These are phyloP conservation scores for Phorcus lineatus DNA, from an alignment of 2,888 invertebrate genomes.

Conservation along the genomic window DNA sequence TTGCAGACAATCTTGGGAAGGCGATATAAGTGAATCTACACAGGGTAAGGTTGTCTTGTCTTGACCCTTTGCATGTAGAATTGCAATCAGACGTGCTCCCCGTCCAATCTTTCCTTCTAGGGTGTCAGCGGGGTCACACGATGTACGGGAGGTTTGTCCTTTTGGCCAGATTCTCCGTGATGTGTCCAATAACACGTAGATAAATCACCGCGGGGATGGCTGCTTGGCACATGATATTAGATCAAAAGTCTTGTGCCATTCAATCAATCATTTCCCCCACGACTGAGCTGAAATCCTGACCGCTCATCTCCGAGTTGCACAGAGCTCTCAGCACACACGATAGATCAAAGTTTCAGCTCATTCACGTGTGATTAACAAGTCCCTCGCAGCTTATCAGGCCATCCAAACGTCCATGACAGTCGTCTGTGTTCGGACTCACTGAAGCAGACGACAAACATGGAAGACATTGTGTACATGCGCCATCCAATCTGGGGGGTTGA, in stretches of 20 bases:
- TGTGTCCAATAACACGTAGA: constrained; percentile 12
- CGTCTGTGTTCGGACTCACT: constrained; percentile 15
- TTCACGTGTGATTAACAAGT: constrained; percentile 24
- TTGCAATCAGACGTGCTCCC: constrained; percentile 5
- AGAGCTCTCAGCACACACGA: constrained; percentile 4
- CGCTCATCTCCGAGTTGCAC: not conserved
- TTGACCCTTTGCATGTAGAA: not conserved
- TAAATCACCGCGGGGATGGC: constrained; percentile 18
- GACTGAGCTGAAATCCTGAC: not conserved
- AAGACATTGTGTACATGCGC: constrained; percentile 12
- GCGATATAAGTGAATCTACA: not conserved
- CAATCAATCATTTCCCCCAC: constrained; percentile 17
- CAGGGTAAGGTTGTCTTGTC: not conserved
- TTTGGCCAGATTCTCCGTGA: not conserved
- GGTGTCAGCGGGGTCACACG: not conserved
- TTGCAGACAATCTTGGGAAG: not conserved
- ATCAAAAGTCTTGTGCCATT: constrained; percentile 18
- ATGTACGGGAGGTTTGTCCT: not conserved
- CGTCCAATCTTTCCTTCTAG: not conserved
- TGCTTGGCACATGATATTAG: constrained; percentile 8
- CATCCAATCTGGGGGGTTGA: constrained; percentile 21
- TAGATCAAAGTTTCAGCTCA: constrained; percentile 20
- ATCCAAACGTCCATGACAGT: constrained; percentile 22
- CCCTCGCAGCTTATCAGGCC: constrained; percentile 16
- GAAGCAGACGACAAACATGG: constrained; percentile 23